These are phyloP conservation scores for Pyralis farinalis DNA, from an alignment of 2,888 invertebrate species.

Conservation along the genomic window DNA sequence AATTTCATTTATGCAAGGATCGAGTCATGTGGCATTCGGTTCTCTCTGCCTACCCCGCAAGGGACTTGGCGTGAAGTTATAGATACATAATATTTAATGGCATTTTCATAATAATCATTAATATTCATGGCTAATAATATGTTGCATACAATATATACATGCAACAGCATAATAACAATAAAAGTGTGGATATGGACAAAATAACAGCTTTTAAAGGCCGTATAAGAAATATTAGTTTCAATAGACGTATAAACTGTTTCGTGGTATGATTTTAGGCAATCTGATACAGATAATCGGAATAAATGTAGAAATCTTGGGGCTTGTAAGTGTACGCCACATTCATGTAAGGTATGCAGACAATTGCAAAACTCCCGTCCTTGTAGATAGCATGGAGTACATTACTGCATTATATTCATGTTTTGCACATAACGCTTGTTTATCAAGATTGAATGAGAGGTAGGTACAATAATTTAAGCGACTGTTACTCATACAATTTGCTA, in stretches of 20 bases:
- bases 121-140: neutral
- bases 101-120: too few relatives aligned
- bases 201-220: neutral
- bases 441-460: neutral
- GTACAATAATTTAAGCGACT: neutral
- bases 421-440: neutral
- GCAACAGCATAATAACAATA: neutral
- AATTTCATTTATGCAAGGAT: too few relatives aligned
- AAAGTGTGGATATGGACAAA: neutral
- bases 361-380: constrained; percentile 30
- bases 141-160: too few relatives aligned
- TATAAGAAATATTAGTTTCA: neutral
- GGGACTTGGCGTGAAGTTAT: too few relatives aligned
- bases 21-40: too few relatives aligned
- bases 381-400: constrained; percentile 11
- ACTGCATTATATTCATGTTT: neutral
- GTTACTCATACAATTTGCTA: neutral
- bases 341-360: neutral
- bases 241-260: neutral
- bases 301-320: neutral
- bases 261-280: neutral
- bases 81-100: too few relatives aligned
- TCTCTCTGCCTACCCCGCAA: too few relatives aligned
- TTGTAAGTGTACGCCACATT: neutral
- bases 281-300: neutral